Evolutionary conservation across 2,888 invertebrate genomes (phyloP).

Genomic region (Crocallis elinguaria): DNA sequence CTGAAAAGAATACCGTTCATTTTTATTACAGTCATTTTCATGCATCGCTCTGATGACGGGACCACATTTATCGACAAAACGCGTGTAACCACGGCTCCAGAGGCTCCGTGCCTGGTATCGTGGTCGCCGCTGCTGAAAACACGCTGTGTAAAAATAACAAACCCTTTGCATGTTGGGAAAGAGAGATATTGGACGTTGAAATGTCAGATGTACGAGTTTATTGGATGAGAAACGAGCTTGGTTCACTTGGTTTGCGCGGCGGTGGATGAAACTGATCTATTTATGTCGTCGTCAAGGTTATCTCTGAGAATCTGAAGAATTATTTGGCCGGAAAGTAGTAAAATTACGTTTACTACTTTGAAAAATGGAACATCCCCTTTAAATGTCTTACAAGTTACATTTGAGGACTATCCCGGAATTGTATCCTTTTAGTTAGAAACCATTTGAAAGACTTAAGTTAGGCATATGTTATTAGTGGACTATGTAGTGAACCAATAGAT

Average conservation of each 20-base stretch:
- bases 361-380: no score
- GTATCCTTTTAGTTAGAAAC: no score
- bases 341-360: neutral
- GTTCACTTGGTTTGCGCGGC: conserved; percentile 25
- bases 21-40: conserved; percentile 39
- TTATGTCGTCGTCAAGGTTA: neutral
- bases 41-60: conserved; percentile 45
- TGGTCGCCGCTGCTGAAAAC: conserved; percentile 65
- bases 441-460: no score
- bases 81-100: conserved; percentile 50
- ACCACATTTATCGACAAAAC: conserved; percentile 67
- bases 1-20: conserved; percentile 6
- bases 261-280: neutral
- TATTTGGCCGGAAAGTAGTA: no score
- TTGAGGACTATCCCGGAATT: no score
- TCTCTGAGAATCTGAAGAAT: neutral
- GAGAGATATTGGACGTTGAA: conserved; percentile 44
- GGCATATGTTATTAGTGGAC: no score
- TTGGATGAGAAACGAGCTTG: conserved; percentile 39
- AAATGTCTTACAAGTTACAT: no score
- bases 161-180: conserved; percentile 46
- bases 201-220: conserved; percentile 45
- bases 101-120: conserved; percentile 51
- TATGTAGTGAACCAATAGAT: no score
- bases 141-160: conserved; percentile 64